Evolutionary conservation across 2,797 vertebrate species (phyloP).

Genomic region (Malurus splendens): DNA sequence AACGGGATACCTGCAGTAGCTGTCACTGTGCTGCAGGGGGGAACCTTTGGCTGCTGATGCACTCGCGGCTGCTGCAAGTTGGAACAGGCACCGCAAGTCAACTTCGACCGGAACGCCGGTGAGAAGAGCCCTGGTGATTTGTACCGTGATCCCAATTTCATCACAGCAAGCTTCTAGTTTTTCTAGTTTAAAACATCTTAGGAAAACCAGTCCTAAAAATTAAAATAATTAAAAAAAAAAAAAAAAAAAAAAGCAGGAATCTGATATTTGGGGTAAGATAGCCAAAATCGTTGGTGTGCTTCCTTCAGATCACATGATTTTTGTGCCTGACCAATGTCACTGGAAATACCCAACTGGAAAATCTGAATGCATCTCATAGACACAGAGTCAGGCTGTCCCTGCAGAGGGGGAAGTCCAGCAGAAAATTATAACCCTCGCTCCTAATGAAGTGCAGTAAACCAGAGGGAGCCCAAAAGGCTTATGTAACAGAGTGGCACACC

Average conservation of each 20-base stretch:
- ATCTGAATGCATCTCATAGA: fast-evolving
- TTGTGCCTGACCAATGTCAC: background rate
- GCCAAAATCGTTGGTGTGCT: background rate
- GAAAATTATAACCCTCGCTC: background rate
- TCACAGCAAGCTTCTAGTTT: background rate
- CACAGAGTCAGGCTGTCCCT: background rate
- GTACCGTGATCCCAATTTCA: fast-evolving
- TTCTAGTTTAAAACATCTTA: background rate
- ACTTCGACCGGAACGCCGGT: fast-evolving
- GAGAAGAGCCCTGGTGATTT: background rate
- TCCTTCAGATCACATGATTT: background rate
- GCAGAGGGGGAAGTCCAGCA: background rate
- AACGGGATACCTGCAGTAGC: slow-evolving; percentile 29
- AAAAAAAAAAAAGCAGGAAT: background rate
- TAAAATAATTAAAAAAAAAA: background rate
- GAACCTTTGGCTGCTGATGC: slow-evolving; percentile 40
- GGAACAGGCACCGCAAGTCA: fast-evolving
- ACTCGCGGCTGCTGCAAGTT: background rate
- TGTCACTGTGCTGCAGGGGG: slow-evolving; percentile 47
- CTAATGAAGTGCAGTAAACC: background rate
- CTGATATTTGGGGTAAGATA: background rate
- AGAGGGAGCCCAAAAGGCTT: background rate
- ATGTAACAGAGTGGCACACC: fast-evolving
- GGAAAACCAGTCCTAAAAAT: background rate
- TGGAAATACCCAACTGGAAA: background rate